Evolutionary conservation across 2,113 vertebrate genomes (phyloP).

Genomic region (Sander vitreus): DNA sequence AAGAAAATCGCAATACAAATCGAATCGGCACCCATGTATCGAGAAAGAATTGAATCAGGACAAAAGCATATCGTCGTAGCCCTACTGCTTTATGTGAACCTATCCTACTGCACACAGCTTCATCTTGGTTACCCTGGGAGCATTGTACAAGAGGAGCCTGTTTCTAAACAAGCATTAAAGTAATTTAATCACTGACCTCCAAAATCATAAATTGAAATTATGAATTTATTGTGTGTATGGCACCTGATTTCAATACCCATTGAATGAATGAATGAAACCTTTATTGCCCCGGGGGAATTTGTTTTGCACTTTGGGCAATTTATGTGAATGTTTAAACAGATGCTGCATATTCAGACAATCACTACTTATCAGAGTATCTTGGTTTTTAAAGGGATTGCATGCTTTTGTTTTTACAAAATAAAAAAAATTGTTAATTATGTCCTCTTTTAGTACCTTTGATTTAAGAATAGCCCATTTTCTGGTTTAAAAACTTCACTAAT

Average conservation of each 20-base stretch:
- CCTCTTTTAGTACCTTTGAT: neutral
- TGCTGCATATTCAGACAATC: neutral
- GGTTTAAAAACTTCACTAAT: constrained; percentile 13
- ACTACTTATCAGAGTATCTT: neutral
- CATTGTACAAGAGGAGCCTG: neutral
- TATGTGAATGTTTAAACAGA: constrained; percentile 12
- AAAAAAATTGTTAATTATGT: constrained; percentile 15
- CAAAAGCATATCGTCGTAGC: too few relatives aligned
- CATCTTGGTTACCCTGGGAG: neutral
- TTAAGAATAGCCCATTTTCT: constrained; percentile 12
- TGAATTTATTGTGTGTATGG: neutral
- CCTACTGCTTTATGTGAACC: constrained; percentile 1
- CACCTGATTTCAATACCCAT: constrained; percentile 11
- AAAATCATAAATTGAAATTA: constrained; percentile 24
- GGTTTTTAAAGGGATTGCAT: neutral
- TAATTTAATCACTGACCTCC: constrained; percentile 1
- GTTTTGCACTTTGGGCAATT: neutral
- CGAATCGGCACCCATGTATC: too few relatives aligned
- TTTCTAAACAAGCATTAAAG: neutral
- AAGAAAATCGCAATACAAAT: too few relatives aligned
- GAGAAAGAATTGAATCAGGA: too few relatives aligned
- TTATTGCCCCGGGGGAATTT: too few relatives aligned
- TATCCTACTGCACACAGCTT: neutral
- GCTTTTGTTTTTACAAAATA: neutral
- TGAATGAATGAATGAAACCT: neutral